Conservation (phyloP, 2,113 vertebrate species). For the Menidia beryllina region DNA sequence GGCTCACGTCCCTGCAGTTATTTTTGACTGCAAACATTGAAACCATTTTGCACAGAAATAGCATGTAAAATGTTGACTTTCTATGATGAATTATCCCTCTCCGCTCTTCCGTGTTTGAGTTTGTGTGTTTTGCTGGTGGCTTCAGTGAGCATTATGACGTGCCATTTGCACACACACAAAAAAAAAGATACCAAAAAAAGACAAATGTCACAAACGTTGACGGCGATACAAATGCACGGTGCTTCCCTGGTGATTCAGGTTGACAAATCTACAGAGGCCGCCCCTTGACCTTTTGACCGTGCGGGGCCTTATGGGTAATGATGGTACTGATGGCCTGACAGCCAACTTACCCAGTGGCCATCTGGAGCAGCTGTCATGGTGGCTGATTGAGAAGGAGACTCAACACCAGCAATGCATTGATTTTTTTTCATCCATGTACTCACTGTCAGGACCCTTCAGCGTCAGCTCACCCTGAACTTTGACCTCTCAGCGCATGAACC, state of each 20-base stretch:
- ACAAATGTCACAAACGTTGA: slow-evolving; percentile 58
- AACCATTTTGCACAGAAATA: slow-evolving; percentile 21
- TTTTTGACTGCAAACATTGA: slow-evolving; percentile 12
- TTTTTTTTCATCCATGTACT: slow-evolving; percentile 48
- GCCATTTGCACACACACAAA: slow-evolving; percentile 48
- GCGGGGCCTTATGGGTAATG: slow-evolving; percentile 77
- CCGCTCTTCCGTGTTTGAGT: slow-evolving; percentile 22
- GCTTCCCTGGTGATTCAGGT: slow-evolving; percentile 53
- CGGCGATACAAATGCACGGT: slow-evolving; percentile 60
- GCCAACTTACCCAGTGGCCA: slow-evolving; percentile 77
- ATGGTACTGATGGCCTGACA: slow-evolving; percentile 81
- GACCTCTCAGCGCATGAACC: slow-evolving; percentile 59
- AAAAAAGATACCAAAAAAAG: slow-evolving; percentile 19
- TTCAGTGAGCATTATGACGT: slow-evolving; percentile 22
- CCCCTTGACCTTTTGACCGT: slow-evolving; percentile 76
- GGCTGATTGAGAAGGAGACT: slow-evolving; percentile 82
- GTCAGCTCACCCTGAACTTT: slow-evolving; percentile 68
- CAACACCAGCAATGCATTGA: slow-evolving; percentile 71
- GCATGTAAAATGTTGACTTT: slow-evolving; percentile 47
- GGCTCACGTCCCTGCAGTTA: slow-evolving; percentile 1
- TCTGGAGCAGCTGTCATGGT: slow-evolving; percentile 80
- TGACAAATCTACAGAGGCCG: slow-evolving; percentile 69
- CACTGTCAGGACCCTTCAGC: slow-evolving; percentile 43
- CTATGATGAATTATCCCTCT: slow-evolving; percentile 45
- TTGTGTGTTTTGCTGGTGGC: slow-evolving; percentile 28